A percentile compares a stretch with the other conserved stretches of the same genome.
These are phyloP conservation scores for Chironomus riparius DNA, from an alignment of 2,888 invertebrate species.

Conservation along the genomic window DNA sequence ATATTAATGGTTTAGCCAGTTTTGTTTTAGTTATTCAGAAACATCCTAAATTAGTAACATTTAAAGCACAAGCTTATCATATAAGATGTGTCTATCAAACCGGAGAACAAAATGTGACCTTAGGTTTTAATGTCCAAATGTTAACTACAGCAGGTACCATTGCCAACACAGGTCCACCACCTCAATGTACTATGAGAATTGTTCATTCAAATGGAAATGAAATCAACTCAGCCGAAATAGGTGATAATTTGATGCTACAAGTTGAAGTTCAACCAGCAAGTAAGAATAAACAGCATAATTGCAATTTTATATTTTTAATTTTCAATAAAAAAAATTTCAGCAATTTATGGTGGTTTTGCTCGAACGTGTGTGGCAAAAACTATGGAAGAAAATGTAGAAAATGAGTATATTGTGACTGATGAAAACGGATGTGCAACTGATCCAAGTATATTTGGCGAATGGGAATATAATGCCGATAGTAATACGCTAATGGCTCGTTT, in stretches of 20 bases:
- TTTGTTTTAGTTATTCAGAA: conserved; percentile 92
- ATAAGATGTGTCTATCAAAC: conserved; percentile 93
- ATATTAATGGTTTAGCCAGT: conserved; percentile 83
- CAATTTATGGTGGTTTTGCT: conserved; percentile 89
- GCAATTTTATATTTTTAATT: background rate
- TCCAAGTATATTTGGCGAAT: conserved; percentile 85
- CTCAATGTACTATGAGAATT: conserved; percentile 85
- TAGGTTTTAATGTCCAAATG: conserved; percentile 93
- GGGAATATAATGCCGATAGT: conserved; percentile 80
- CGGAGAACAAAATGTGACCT: conserved; percentile 82
- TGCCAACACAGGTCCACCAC: conserved; percentile 89
- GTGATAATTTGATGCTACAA: conserved; percentile 77
- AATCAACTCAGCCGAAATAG: conserved; percentile 85
- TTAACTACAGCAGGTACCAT: conserved; percentile 90
- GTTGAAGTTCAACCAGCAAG: conserved; percentile 73
- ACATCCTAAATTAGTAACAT: conserved; percentile 90
- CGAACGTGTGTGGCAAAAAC: conserved; percentile 89
- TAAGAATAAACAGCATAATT: conserved; percentile 38
- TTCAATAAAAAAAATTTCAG: too few species aligned
- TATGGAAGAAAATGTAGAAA: conserved; percentile 77
- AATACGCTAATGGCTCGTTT: conserved; percentile 80
- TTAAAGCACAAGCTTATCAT: conserved; percentile 91
- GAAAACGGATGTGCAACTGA: conserved; percentile 91
- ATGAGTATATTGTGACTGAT: conserved; percentile 86
- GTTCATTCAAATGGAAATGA: conserved; percentile 78